Conservation (phyloP, 2,888 invertebrate species). For the Eupeodes latifasciatus region DNA sequence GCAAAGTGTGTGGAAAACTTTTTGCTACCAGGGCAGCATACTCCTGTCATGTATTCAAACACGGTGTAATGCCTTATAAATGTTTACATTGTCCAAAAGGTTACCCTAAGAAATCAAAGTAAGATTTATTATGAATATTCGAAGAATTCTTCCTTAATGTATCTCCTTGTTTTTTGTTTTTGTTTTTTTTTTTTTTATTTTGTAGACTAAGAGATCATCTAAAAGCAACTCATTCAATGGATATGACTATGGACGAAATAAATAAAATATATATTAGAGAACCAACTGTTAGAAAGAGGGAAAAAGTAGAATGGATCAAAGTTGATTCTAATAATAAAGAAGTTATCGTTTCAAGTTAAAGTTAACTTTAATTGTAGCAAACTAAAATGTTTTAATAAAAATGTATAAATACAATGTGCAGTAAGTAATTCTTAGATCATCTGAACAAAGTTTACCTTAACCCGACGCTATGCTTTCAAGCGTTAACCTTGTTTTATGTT, state of each 20-base stretch:
- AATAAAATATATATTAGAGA: conserved; percentile 34
- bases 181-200: too few species aligned
- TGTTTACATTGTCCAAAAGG: conserved; percentile 46
- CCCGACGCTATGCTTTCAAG: too few species aligned
- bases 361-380: too few species aligned
- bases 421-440: too few species aligned
- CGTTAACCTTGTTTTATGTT: too few species aligned
- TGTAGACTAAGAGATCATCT: conserved; percentile 18
- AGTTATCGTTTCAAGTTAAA: too few species aligned
- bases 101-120: conserved; percentile 49
- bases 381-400: too few species aligned
- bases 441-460: too few species aligned
- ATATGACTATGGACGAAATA: conserved; percentile 45
- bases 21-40: conserved; percentile 21
- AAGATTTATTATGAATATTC: conserved; percentile 1
- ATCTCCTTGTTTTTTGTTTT: too few species aligned
- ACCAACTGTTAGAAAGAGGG: conserved; percentile 31
- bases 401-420: too few species aligned
- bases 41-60: conserved; percentile 32
- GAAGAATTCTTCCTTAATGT: neutral
- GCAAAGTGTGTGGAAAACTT: conserved; percentile 49
- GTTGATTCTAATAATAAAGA: neutral
- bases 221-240: conserved; percentile 49
- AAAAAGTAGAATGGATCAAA: conserved; percentile 54
- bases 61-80: conserved; percentile 48